These are phyloP conservation scores for Hirtodrosophila duncani DNA, from an alignment of 2,888 invertebrate genomes.

Conservation along the genomic window DNA sequence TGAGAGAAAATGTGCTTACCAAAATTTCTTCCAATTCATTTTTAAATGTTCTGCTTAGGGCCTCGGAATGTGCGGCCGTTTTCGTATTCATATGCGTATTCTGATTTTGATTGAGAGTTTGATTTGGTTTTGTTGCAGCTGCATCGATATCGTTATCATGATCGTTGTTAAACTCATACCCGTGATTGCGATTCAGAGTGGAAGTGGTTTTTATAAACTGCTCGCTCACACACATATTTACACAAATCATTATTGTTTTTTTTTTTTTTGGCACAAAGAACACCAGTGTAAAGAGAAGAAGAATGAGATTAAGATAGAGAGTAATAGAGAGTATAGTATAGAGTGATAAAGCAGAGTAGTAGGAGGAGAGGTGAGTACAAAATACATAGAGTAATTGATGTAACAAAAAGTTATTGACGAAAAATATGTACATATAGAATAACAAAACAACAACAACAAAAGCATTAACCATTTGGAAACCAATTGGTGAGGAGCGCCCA, in stretches of 20 bases:
- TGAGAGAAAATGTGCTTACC: too few relatives aligned
- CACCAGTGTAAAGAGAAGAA: constrained; percentile 22
- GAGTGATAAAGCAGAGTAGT: constrained; percentile 24
- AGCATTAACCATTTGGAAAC: too few relatives aligned
- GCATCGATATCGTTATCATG: constrained; percentile 30
- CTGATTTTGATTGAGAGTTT: constrained; percentile 60
- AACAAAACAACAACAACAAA: too few relatives aligned
- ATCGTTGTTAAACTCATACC: constrained; percentile 70
- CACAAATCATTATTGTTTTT: constrained; percentile 2
- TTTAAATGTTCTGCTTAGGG: constrained; percentile 69
- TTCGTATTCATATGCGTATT: constrained; percentile 51
- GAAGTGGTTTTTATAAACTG: constrained; percentile 75
- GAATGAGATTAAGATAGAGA: too few relatives aligned
- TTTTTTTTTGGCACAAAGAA: neutral
- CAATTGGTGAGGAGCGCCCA: too few relatives aligned
- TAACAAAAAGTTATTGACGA: neutral
- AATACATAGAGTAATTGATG: neutral
- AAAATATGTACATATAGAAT: neutral
- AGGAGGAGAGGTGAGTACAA: constrained; percentile 3
- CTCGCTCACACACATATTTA: constrained; percentile 25
- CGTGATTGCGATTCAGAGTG: constrained; percentile 74
- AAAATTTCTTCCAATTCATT: constrained; percentile 71
- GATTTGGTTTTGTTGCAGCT: constrained; percentile 51
- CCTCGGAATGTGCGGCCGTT: constrained; percentile 63
- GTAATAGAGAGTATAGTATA: constrained; percentile 33